phyloP scores from a whole-genome alignment of 2,113 vertebrate species.

The human (Homo sapiens) region DNA sequence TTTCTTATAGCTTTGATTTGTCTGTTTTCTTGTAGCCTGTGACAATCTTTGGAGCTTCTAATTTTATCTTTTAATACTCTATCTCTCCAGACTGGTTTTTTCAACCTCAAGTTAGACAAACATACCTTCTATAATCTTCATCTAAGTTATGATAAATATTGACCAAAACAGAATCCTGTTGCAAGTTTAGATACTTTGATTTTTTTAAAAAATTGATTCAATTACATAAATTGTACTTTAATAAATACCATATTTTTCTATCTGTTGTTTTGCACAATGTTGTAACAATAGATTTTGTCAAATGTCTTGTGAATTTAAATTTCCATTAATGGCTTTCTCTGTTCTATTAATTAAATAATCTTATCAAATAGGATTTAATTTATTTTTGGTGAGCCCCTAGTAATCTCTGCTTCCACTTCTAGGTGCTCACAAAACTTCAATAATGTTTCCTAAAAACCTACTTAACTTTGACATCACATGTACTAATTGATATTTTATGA shows the following conservation, averaged over 20 bases:
- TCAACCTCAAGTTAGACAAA: neutral
- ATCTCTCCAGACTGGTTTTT: neutral
- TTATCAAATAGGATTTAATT: neutral
- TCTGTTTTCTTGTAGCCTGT: neutral
- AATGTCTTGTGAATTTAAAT: neutral
- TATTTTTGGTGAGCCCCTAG: neutral
- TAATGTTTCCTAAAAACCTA: neutral
- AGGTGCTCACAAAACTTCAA: neutral
- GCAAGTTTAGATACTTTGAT: neutral
- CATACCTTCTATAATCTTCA: neutral
- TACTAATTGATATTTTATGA: neutral
- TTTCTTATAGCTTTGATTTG: neutral
- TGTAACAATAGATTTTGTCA: neutral
- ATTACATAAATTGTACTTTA: neutral
- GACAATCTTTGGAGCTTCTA: neutral
- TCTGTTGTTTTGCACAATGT: neutral
- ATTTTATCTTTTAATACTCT: neutral
- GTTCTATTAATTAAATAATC: neutral
- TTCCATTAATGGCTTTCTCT: neutral
- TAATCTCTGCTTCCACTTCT: neutral
- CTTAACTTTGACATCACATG: neutral
- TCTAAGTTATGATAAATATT: neutral
- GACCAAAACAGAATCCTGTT: neutral
- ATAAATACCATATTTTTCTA: neutral
- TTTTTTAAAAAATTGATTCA: neutral